These are phyloP conservation scores for Andrena dorsata DNA, from an alignment of 2,888 invertebrate species.

Conservation along the genomic window DNA sequence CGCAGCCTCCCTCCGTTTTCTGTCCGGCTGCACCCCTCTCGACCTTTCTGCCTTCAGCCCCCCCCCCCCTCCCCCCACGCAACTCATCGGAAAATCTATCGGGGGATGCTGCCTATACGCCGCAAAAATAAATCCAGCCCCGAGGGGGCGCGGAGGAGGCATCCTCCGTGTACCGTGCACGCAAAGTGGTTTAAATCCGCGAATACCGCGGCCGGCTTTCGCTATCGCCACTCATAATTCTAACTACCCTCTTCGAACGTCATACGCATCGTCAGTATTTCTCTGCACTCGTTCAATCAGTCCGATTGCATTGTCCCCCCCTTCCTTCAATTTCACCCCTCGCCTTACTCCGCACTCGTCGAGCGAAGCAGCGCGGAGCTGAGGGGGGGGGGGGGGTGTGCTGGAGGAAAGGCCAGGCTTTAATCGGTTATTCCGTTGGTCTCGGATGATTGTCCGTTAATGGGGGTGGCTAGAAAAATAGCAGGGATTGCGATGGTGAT, in stretches of 20 bases:
- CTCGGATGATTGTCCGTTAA: neutral
- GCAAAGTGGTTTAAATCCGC: conserved; percentile 57
- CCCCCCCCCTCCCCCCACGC: conserved; percentile 68
- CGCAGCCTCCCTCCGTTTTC: conserved; percentile 72
- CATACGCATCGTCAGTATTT: neutral
- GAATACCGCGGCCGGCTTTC: conserved; percentile 40
- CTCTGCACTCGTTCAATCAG: neutral
- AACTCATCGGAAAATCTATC: conserved; percentile 79
- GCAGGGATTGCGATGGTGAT: neutral
- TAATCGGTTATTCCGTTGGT: neutral
- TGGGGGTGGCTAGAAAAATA: neutral
- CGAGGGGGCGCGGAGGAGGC: conserved; percentile 28
- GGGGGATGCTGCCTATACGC: conserved; percentile 70
- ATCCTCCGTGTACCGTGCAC: conserved; percentile 23
- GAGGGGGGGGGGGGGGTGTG: too few relatives aligned
- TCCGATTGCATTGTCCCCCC: neutral
- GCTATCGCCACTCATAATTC: conserved; percentile 4
- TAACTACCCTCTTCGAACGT: neutral
- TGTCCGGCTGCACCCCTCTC: conserved; percentile 63
- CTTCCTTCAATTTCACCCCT: neutral
- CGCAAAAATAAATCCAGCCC: conserved; percentile 70
- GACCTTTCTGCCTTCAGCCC: conserved; percentile 72
- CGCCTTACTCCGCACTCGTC: neutral
- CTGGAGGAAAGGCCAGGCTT: neutral
- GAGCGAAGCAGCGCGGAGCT: neutral